Evolutionary conservation across 2,113 vertebrate species (phyloP), one percentile per base, ranked within the genome.

Genomic region (Rhynchopsitta pachyrhyncha): DNA sequence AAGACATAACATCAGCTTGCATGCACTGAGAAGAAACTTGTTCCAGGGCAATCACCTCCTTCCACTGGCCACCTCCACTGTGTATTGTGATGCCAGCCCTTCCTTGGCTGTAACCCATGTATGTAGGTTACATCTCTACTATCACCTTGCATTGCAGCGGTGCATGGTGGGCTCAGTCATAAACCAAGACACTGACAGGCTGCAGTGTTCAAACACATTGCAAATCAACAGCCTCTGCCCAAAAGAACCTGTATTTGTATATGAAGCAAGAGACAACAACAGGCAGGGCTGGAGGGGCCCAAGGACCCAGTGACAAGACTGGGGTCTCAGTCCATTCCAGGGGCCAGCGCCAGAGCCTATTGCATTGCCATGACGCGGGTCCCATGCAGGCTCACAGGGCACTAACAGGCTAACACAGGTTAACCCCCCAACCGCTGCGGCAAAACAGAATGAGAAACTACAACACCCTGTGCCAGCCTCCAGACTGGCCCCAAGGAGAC

Each of bases 321-420:
- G 37, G 2, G 50, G 11, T 20, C 46, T 39, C 74, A 11, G 47
- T 2, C 4, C 28, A 2, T 29, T 22, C 37, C 60, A n/a, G 25
- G 2, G 18, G 77, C 16, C 31, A 1, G 17, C 1, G 20, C 39
- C n/a, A 35, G 33, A 66, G 53, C 60, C 42, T 14, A 27, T 67
- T 13, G 59, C 73, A 42, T 0, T 12, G 76, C 9, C 59, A 18
- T 0, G 2, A 20, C 8, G 4, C 0, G 0, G 55, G 37, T 6
- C 18, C 60, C 33, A 10, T 1, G 8, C 35, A 33, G 71, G 33
- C 52, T 88, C 27, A 29, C 6, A 7, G 60, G 53, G 29, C 53
- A 44, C 67, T 2, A 6, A 11, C 18, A 60, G 44, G 33, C 25
- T 18, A 12, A 46, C 31, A 4, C 2, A 3, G 35, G 23, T 6